phyloP scores from a whole-genome alignment of 2,113 vertebrate species.

The Antidorcas marsupialis region DNA sequence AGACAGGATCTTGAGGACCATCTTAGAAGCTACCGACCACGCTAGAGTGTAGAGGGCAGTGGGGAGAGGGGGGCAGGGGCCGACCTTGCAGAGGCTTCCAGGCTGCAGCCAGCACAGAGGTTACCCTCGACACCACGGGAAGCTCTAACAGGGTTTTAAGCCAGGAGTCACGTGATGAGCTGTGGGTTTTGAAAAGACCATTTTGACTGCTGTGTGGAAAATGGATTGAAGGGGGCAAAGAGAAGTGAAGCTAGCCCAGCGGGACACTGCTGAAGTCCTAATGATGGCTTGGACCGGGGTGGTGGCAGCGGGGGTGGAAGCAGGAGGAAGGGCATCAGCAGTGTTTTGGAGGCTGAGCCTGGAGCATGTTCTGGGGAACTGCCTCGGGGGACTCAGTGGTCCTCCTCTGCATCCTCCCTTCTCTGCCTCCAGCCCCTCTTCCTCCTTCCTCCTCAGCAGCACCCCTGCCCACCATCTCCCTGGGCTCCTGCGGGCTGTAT shows the following conservation, averaged over 20 bases:
- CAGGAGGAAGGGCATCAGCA: not conserved
- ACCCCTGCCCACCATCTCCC: not conserved
- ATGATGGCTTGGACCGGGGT: not conserved
- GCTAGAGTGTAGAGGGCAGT: too few relatives aligned
- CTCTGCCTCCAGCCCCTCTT: not conserved
- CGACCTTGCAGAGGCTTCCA: not conserved
- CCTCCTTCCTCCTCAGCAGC: not conserved
- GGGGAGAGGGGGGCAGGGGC: not conserved
- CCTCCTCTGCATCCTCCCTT: too few relatives aligned
- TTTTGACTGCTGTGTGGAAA: not conserved
- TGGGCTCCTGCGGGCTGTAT: not conserved
- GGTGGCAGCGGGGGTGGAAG: not conserved
- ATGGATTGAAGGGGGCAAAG: not conserved
- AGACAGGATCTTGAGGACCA: not conserved
- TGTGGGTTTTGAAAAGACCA: not conserved
- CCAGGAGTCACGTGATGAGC: not conserved
- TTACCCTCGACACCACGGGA: not conserved
- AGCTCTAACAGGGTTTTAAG: not conserved
- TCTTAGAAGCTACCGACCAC: not conserved
- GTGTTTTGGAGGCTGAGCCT: not conserved
- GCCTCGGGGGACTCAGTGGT: too few relatives aligned
- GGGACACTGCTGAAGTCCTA: not conserved
- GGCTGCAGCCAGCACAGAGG: not conserved
- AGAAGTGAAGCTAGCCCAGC: not conserved
- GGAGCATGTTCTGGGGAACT: not conserved